Conservation (phyloP, 2,888 invertebrate species). For the Aelia acuminata region DNA sequence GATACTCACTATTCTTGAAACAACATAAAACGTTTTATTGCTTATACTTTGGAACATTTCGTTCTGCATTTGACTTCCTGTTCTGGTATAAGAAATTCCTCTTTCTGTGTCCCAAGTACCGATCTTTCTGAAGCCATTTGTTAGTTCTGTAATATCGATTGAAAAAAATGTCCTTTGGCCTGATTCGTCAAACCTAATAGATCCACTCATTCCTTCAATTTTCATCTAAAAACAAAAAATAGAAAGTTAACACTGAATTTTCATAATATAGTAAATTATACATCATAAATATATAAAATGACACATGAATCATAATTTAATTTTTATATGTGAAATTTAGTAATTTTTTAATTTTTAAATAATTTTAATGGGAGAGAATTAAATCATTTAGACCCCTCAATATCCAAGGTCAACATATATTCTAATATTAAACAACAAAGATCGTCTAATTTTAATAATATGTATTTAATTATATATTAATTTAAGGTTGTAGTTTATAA, state of each 20-base stretch:
- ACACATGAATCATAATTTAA: too few relatives aligned
- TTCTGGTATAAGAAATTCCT: slow-evolving; percentile 74
- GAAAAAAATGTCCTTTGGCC: slow-evolving; percentile 82
- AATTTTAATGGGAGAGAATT: too few relatives aligned
- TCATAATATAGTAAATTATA: not conserved
- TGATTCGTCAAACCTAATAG: slow-evolving; percentile 82
- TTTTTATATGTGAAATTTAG: too few relatives aligned
- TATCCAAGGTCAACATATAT: too few relatives aligned
- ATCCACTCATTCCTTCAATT: slow-evolving; percentile 80
- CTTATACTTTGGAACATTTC: slow-evolving; percentile 76
- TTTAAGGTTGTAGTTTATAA: too few relatives aligned
- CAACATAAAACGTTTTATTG: slow-evolving; percentile 80
- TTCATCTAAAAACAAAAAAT: slow-evolving; percentile 72
- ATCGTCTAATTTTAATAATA: too few relatives aligned
- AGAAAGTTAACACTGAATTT: not conserved
- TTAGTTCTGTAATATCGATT: slow-evolving; percentile 79
- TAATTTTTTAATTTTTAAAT: too few relatives aligned
- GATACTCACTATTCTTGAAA: slow-evolving; percentile 79
- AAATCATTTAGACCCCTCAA: too few relatives aligned
- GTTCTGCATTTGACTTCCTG: slow-evolving; percentile 65
- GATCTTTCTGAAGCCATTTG: slow-evolving; percentile 74
- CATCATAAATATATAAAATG: too few relatives aligned
- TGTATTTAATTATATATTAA: too few relatives aligned
- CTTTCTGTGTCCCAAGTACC: slow-evolving; percentile 79
- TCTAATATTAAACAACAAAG: too few relatives aligned